Evolutionary conservation across 2,113 vertebrate genomes (phyloP).

Genomic region (Progne subis): DNA sequence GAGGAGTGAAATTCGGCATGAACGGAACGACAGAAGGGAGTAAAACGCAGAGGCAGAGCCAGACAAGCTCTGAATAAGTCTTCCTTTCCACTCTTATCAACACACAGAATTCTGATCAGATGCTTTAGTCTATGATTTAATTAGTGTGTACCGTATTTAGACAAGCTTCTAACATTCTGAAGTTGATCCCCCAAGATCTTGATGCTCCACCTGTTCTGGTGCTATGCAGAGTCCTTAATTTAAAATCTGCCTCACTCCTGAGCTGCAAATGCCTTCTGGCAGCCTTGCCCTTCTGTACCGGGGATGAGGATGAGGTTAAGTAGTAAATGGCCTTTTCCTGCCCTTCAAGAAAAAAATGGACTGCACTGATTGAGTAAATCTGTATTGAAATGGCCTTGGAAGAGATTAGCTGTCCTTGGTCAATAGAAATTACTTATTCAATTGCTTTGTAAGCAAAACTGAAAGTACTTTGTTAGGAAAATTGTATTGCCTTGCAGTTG

Average conservation of each 20-base stretch:
- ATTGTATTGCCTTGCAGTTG: not conserved
- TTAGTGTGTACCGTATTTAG: not conserved
- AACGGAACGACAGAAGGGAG: not conserved
- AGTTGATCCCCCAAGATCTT: not conserved
- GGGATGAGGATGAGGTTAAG: not conserved
- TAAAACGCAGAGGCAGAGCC: not conserved
- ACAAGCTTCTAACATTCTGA: not conserved
- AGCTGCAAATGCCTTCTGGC: not conserved
- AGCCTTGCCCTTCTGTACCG: not conserved
- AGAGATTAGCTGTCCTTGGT: not conserved
- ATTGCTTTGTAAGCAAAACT: not conserved
- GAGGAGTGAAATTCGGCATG: not conserved
- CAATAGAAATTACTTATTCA: not conserved
- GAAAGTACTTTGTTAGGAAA: not conserved
- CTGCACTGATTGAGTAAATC: not conserved
- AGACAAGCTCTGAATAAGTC: not conserved
- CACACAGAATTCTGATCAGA: not conserved
- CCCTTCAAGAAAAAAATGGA: not conserved
- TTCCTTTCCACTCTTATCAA: not conserved
- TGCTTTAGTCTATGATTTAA: not conserved
- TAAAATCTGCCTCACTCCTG: not conserved
- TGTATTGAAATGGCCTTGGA: not conserved
- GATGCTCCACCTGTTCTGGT: not conserved
- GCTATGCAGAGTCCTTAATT: not conserved
- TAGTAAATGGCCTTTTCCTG: not conserved